Percentiles rank a stretch among this genome's conserved stretches.
Conservation (phyloP, 1,140 invertebrate species). For the Apis mellifera region DNA sequence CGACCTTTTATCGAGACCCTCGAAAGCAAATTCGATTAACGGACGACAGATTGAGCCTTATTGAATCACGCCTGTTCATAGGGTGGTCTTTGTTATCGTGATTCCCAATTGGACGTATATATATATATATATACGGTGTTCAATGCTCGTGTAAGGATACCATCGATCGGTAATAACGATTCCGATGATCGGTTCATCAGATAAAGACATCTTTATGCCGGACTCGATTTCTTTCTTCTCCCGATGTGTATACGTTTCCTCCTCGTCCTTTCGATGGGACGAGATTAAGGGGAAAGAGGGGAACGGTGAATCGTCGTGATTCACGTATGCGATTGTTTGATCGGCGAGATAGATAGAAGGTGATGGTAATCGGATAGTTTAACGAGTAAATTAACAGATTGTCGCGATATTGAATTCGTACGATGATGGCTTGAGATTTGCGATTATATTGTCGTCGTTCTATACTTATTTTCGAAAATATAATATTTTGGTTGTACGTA, state of each 20-base stretch:
- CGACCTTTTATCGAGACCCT: conserved; percentile 13
- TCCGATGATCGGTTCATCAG: conserved; percentile 47
- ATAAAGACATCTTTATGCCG: conserved; percentile 47
- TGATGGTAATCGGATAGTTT: too few relatives aligned
- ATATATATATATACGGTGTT: background rate
- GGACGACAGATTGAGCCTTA: conserved; percentile 61
- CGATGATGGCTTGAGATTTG: too few relatives aligned
- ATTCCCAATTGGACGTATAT: background rate
- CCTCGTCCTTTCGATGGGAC: background rate
- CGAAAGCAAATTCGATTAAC: conserved; percentile 66
- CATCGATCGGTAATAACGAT: conserved; percentile 41
- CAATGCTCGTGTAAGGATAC: background rate
- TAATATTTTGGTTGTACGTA: too few relatives aligned
- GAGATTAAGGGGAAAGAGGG: conserved; percentile 1
- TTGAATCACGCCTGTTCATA: conserved; percentile 59
- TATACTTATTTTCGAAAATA: too few relatives aligned
- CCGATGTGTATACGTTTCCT: background rate
- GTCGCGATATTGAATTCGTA: too few relatives aligned
- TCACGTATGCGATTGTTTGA: too few relatives aligned
- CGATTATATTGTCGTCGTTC: too few relatives aligned
- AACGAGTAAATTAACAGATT: too few relatives aligned
- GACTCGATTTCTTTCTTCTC: conserved; percentile 21
- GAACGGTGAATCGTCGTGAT: too few relatives aligned
- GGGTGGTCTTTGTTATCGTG: conserved; percentile 56
- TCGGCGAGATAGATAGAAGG: too few relatives aligned